Evolutionary conservation across 2,888 invertebrate species (phyloP), one percentile per base, ranked within the genome.

Genomic region (Erannis defoliaria): DNA sequence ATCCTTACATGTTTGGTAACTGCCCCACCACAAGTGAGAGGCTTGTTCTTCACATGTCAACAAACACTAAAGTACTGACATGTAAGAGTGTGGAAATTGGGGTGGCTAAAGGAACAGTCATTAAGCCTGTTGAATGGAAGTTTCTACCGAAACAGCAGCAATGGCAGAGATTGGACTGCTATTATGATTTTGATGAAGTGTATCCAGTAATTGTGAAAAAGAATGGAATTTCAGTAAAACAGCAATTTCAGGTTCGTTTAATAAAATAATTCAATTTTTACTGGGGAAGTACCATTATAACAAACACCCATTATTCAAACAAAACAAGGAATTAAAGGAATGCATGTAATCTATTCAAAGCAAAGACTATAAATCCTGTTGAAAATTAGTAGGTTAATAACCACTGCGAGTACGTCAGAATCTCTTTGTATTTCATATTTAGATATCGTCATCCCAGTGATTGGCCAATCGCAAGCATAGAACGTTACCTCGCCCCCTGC

Each of bases 161-260:
- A 67, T 98, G 97, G 97, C 94, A 95, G 71, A 94, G 95, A 68
- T 83, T 98, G 21, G 96, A 97, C 76, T 95, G 97, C 68, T 94
- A 94, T 73, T 95, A 96, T 77, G 95, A 96, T 72, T 93, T 98
- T 79, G 96, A 97, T 85, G 95, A 96, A 73, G 86, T 96, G 12
- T 96, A 96, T 80, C 95, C 96, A 53, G 94, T 97, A 19, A 88
- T 94, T 66, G 93, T 94, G 35, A 91, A 94, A 73, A 93, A 95
- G 65, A 91, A 89, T 85, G 94, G 94, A 43, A 94, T 95, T 71
- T 94, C 95, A 54, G 93, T 96, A 5, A 95, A 95, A 75, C 94
- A 95, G 76, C 96, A 96, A 77, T 94, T 96, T 77, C 94, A 95
- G 90, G 96, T 37, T n/a, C 5, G 4, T 35, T n/a, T n/a, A 12